A percentile compares a stretch with the other conserved stretches of the same genome.
Evolutionary conservation across 2,113 vertebrate species (phyloP).

Genomic region (Antennarius striatus): DNA sequence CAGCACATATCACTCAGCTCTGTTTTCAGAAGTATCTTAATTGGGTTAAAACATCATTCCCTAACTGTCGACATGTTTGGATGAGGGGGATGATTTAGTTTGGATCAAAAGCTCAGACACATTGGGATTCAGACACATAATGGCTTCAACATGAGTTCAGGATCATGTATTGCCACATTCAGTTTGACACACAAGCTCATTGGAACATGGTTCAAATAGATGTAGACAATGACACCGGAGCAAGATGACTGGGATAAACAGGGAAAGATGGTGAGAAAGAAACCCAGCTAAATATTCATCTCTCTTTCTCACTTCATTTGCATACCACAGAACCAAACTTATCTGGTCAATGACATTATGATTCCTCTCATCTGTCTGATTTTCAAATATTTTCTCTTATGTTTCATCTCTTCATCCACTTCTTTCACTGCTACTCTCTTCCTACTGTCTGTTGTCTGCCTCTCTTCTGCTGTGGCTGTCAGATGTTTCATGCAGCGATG

Average conservation of each 20-base stretch:
- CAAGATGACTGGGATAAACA: not conserved
- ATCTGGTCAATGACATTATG: conserved; percentile 20
- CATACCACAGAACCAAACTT: not conserved
- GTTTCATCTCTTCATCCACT: conserved; percentile 11
- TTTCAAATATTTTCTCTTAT: conserved; percentile 4
- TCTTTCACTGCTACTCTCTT: not conserved
- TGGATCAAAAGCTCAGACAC: too few species aligned
- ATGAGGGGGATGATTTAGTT: too few species aligned
- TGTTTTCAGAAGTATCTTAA: too few species aligned
- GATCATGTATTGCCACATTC: not conserved
- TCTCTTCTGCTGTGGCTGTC: conserved; percentile 26
- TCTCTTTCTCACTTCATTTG: conserved; percentile 4
- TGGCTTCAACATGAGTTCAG: not conserved
- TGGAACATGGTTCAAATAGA: too few species aligned
- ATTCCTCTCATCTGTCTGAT: conserved; percentile 21
- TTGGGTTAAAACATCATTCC: too few species aligned
- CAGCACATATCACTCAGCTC: too few species aligned
- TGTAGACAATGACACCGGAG: too few species aligned
- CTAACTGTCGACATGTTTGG: too few species aligned
- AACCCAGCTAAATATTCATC: too few species aligned
- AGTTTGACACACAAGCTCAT: too few species aligned
- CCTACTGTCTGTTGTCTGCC: conserved; percentile 1
- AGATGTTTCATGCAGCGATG: conserved; percentile 41
- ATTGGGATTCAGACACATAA: too few species aligned
- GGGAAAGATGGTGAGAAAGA: not conserved